Base-by-base conservation (phyloP, 2,113 vertebrate genomes). In the Gorsachius goisagi region DNA sequence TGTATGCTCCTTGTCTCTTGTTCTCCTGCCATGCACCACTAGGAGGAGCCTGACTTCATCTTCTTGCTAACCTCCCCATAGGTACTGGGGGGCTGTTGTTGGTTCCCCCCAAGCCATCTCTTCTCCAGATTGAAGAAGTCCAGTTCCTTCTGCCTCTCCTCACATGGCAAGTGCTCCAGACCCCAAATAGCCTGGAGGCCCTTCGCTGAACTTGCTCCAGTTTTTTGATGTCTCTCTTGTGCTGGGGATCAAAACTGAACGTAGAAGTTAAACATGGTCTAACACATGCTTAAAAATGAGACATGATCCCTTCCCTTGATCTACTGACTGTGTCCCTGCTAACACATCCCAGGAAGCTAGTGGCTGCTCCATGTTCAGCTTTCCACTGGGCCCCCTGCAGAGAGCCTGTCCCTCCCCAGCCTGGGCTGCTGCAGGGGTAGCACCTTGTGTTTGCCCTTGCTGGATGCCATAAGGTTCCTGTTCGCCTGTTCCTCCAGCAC, bases 81-180 rank as follows among this genome's bases (percentile, higher is more conserved):
- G 26, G 23, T 56, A 81, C 15, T 26, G 18, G 23, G 13, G 35
- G 82, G 35, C 15, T 85, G 32, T 33, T 88, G 26, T 55, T 72
- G 5, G 30, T 68, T 88, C 5, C 6, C 8, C 28, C 2, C 8
- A 66, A 27, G 19, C 32, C 1, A 0, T 17, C 11, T 71, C 37
- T 77, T 82, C 47, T 77, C 12, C 47, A 60, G 26, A 24, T 0
- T 55, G 41, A 86, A 49, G 26, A 45, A 71, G 24, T 24, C 15
- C 68, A 59, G n/a, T n/a, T 91, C 47, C 56, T 81, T 35, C 60
- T 62, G 12, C 9, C 3, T 30, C 11, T 78, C 18, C n/a, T 52
- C 49, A 78, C 37, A 76, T 3, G 6, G 47, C 30, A 83, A 75
- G n/a, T 50, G 14, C 5, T 79, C 11, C 30, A 72, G 56, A 19